Percentiles rank a stretch among this genome's conserved stretches.
These are phyloP conservation scores for Drosophila prostipennis DNA, from an alignment of 2,888 invertebrate species.

Conservation along the genomic window DNA sequence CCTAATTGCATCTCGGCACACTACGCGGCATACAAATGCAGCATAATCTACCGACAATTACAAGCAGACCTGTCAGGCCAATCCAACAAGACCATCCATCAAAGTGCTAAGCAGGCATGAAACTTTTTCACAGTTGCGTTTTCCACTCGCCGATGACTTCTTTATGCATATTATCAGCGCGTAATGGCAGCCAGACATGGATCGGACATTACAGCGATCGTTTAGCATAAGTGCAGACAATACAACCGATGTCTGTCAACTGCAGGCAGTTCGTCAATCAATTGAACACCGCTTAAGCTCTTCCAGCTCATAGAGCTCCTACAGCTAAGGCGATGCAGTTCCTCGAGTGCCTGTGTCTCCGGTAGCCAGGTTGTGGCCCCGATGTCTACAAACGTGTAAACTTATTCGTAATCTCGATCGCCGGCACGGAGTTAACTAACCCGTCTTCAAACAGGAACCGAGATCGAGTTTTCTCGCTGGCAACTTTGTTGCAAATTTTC, in stretches of 20 bases:
- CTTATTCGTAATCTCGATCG: slow-evolving; percentile 52
- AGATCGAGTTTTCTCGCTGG: slow-evolving; percentile 32
- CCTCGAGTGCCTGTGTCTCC: neutral
- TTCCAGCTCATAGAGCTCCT: neutral
- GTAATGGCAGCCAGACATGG: slow-evolving; percentile 45
- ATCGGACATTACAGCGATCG: slow-evolving; percentile 36
- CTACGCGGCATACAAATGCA: slow-evolving; percentile 42
- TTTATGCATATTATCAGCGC: slow-evolving; percentile 44
- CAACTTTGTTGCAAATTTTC: slow-evolving; percentile 34
- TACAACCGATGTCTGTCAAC: slow-evolving; percentile 28
- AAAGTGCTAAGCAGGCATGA: slow-evolving; percentile 44
- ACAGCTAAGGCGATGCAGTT: neutral
- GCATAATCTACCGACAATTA: slow-evolving; percentile 37
- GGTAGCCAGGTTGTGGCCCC: slow-evolving; percentile 38
- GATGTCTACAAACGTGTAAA: slow-evolving; percentile 43
- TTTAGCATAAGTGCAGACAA: slow-evolving; percentile 46
- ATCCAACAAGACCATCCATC: slow-evolving; percentile 55
- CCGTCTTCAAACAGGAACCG: slow-evolving; percentile 38
- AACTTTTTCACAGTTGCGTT: slow-evolving; percentile 51
- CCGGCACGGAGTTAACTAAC: slow-evolving; percentile 20
- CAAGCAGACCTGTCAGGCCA: slow-evolving; percentile 35
- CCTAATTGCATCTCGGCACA: slow-evolving; percentile 33
- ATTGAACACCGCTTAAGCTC: slow-evolving; percentile 3
- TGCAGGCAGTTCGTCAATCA: slow-evolving; percentile 46
- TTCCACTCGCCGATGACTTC: slow-evolving; percentile 40